Conservation (phyloP, 2,797 vertebrate species). For the Enteromius treurensis region DNA sequence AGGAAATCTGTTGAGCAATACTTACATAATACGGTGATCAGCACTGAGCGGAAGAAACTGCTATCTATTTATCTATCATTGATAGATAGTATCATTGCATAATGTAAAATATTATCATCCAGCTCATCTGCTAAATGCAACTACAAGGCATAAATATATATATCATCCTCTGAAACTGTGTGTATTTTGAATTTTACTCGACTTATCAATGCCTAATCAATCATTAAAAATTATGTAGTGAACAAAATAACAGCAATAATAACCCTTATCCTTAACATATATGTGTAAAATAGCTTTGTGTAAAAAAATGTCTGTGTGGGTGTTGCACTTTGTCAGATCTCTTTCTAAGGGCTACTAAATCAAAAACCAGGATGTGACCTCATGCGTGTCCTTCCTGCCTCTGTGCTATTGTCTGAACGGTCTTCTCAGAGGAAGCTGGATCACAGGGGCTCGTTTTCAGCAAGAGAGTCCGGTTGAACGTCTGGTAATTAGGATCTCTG, state of each 20-base stretch:
- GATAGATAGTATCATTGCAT: too few species aligned
- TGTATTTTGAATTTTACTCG: not conserved
- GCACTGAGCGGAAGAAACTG: not conserved
- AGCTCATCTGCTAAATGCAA: not conserved
- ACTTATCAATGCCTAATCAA: slow-evolving; percentile 1
- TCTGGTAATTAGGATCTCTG: slow-evolving; percentile 64
- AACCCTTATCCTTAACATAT: not conserved
- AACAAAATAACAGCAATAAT: not conserved
- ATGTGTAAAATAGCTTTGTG: not conserved
- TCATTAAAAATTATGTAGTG: not conserved
- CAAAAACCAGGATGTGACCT: slow-evolving; percentile 75
- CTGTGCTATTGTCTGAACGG: slow-evolving; percentile 72
- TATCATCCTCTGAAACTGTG: not conserved
- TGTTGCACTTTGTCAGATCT: not conserved
- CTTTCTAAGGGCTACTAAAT: slow-evolving; percentile 50
- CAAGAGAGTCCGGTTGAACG: slow-evolving; percentile 61
- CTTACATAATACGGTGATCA: slow-evolving; percentile 71
- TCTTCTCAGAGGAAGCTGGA: slow-evolving; percentile 68
- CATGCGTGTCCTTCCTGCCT: slow-evolving; percentile 73
- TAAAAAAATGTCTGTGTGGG: not conserved
- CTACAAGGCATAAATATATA: not conserved
- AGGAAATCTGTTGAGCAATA: slow-evolving; percentile 76
- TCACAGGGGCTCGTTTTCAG: slow-evolving; percentile 59
- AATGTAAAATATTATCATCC: not conserved
- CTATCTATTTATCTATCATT: too few species aligned